phyloP scores from a whole-genome alignment of 2,113 vertebrate species.

The Dromaius novaehollandiae region DNA sequence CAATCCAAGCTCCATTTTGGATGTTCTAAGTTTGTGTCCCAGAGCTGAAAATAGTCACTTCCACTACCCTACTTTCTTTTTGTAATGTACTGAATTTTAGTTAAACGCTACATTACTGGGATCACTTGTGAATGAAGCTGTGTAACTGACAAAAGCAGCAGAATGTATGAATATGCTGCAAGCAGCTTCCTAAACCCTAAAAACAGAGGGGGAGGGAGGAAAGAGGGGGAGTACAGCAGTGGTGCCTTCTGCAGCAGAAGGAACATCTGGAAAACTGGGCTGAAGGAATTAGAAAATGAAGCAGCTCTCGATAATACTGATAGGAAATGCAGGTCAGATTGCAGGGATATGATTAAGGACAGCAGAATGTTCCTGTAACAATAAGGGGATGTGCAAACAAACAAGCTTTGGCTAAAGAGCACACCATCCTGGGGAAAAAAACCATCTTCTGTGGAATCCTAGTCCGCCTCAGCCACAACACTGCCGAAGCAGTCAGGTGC shows the following conservation, averaged over 20 bases:
- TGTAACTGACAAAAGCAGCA: background rate
- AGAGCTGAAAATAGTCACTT: background rate
- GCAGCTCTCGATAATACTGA: constrained; percentile 30
- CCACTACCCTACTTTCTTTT: background rate
- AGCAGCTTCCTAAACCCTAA: background rate
- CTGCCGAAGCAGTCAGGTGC: background rate
- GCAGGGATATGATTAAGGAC: constrained; percentile 66
- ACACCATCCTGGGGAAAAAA: background rate
- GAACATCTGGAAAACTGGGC: constrained; percentile 52
- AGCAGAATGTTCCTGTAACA: constrained; percentile 62
- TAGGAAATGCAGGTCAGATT: constrained; percentile 61
- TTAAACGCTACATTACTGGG: background rate
- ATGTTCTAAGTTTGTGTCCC: background rate
- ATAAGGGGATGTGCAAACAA: constrained; percentile 60
- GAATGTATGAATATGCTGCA: background rate
- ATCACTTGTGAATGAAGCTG: background rate
- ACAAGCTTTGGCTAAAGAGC: constrained; percentile 23
- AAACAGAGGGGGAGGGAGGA: background rate
- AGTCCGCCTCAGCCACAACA: background rate
- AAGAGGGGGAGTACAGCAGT: background rate
- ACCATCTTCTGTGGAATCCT: background rate
- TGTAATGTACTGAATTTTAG: background rate
- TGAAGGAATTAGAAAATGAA: constrained; percentile 49
- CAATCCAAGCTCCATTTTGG: background rate
- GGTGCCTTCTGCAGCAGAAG: constrained; percentile 22